A percentile compares a stretch with the other conserved stretches of the same genome.
These are phyloP conservation scores for Megalonaias nervosa DNA, from an alignment of 1,140 invertebrate genomes.

Conservation along the genomic window DNA sequence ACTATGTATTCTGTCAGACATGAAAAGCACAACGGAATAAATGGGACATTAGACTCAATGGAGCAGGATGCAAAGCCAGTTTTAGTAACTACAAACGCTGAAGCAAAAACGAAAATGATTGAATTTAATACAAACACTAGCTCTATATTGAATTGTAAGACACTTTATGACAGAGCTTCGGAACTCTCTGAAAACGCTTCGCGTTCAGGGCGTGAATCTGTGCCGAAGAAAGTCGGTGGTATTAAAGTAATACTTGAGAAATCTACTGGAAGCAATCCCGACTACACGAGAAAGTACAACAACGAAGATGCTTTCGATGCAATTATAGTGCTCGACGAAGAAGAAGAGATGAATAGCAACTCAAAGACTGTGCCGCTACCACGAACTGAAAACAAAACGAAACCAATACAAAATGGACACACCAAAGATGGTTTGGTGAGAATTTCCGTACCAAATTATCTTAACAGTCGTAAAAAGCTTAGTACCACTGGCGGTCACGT, in stretches of 20 bases:
- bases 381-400: not conserved
- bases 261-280: slow-evolving; percentile 4
- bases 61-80: slow-evolving; percentile 1
- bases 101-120: not conserved
- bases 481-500: no score
- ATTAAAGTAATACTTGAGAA: slow-evolving; percentile 28
- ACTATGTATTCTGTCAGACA: not conserved
- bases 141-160: slow-evolving; percentile 1
- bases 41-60: slow-evolving; percentile 23
- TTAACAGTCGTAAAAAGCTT: not conserved
- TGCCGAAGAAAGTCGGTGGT: slow-evolving; percentile 26
- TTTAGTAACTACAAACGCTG: not conserved
- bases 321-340: slow-evolving; percentile 8
- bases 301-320: not conserved
- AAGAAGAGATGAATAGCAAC: not conserved
- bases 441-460: slow-evolving; percentile 26
- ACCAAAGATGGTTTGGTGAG: slow-evolving; percentile 8
- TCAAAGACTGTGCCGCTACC: no score
- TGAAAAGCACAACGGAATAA: slow-evolving; percentile 9
- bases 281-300: not conserved
- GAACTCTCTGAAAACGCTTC: slow-evolving; percentile 21
- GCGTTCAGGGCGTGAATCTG: slow-evolving; percentile 17
- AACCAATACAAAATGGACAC: slow-evolving; percentile 7
- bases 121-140: not conserved
- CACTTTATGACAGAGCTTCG: slow-evolving; percentile 12